Base-by-base conservation (phyloP, 2,113 vertebrate genomes). In the Osmerus eperlanus region DNA sequence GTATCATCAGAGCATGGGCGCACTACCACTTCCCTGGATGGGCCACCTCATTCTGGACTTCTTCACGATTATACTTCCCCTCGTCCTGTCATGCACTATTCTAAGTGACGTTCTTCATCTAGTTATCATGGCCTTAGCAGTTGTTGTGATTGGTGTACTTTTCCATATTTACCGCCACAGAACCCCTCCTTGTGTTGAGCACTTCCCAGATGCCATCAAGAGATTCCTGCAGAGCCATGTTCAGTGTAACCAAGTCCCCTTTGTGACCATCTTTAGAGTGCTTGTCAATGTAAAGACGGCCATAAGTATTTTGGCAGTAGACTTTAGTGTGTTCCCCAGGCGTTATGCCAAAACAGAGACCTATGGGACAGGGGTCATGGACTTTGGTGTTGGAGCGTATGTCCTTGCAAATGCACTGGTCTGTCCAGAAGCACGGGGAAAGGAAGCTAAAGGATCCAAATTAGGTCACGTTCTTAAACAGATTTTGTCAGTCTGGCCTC, bases 351-450 rank as follows among this genome's bases (percentile, higher is more conserved):
- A 99, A 86, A 89, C 96, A 0, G 97, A 99, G 87, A 94, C 93
- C 28, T 99, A 98, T 2, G 97, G 97, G 32, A 99, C 95, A 0
- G 97, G 97, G 3, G 90, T 90, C 9, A 99, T 99, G 97, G 97
- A 99, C 85, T 86, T 95, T 36, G 96, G 96, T 3, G 96, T 97
- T 1, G 97, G 96, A 67, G 93, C 93, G 0, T 98, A 94, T 55
- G 75, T 97, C 76, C 96, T 99, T 65, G 94, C 94, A 0, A 94
- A 96, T 5, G 95, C 94, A 32, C 86, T 99, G 0, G 93, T 99
- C 53, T 96, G 93, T 84, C 93, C 95, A 8, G 96, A 99, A 79
- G 92, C 95, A 0, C 92, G 94, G 14, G 85, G 90, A 14, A 94
- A 90, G 72, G 14, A 83, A 7, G 1, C 15, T 3, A 21, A 72